phyloP scores from a whole-genome alignment of 2,888 invertebrate species.

The Tipula lateralis region DNA sequence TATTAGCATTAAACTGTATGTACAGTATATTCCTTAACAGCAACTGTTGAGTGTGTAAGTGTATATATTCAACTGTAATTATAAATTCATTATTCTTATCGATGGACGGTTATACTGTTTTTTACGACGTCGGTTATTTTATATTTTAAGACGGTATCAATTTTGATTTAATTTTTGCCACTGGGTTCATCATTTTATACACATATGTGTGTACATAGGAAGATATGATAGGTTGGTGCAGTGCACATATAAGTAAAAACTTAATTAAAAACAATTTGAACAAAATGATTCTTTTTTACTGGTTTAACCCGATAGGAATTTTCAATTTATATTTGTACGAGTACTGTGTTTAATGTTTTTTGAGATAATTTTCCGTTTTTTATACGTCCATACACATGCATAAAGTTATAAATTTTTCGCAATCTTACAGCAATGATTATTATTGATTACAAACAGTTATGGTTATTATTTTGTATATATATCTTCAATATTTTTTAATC shows the following conservation, averaged over 20 bases:
- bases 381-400: too few relatives aligned
- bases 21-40: too few relatives aligned
- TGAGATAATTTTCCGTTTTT: background rate
- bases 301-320: constrained; percentile 19
- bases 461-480: background rate
- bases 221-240: background rate
- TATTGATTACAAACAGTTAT: constrained; percentile 11
- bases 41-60: background rate
- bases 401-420: background rate
- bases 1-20: background rate
- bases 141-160: background rate
- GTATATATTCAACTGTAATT: background rate
- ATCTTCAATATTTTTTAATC: background rate
- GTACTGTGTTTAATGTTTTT: background rate
- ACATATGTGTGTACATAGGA: background rate
- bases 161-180: background rate
- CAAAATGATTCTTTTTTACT: background rate
- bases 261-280: constrained; percentile 11
- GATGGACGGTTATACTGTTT: background rate
- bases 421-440: background rate
- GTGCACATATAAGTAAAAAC: background rate
- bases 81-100: background rate
- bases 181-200: background rate
- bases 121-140: background rate
- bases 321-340: constrained; percentile 14